Evolutionary conservation across 1,140 invertebrate genomes (phyloP).

Genomic region (Hycleus cichorii): DNA sequence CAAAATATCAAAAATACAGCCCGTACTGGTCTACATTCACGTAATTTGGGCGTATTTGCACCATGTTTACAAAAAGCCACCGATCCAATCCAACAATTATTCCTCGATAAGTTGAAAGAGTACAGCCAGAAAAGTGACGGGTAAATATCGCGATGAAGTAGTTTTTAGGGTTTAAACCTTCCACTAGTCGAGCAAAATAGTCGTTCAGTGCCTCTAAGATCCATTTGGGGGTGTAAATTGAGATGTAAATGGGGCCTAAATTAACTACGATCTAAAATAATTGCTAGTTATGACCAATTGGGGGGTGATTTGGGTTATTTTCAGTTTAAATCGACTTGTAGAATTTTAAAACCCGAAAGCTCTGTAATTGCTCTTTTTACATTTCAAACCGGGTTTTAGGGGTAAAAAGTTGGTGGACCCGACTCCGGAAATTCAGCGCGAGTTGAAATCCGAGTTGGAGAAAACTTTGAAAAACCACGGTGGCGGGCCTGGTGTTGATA

Average conservation of each 20-base stretch:
- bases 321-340: too few species aligned
- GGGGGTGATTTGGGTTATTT: too few species aligned
- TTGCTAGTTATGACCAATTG: too few species aligned
- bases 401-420: conserved; percentile 77
- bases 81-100: conserved; percentile 91
- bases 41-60: conserved; percentile 60
- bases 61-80: conserved; percentile 63
- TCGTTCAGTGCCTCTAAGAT: too few species aligned
- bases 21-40: conserved; percentile 41
- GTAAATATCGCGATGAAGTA: conserved; percentile 43
- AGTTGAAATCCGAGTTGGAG: conserved; percentile 68
- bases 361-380: too few species aligned
- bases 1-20: conserved; percentile 23
- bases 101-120: conserved; percentile 86
- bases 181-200: too few species aligned
- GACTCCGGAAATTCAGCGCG: conserved; percentile 64
- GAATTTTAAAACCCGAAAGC: too few species aligned
- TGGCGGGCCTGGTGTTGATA: conserved; percentile 66
- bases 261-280: too few species aligned
- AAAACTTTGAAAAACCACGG: conserved; percentile 73
- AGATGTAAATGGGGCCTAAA: too few species aligned
- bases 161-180: too few species aligned
- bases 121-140: conserved; percentile 68
- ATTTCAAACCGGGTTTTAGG: conserved; percentile 41
- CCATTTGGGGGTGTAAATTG: too few species aligned